A percentile compares a stretch with the other conserved stretches of the same genome.
Evolutionary conservation across 2,797 vertebrate species (phyloP).

Genomic region (Diceros bicornis): DNA sequence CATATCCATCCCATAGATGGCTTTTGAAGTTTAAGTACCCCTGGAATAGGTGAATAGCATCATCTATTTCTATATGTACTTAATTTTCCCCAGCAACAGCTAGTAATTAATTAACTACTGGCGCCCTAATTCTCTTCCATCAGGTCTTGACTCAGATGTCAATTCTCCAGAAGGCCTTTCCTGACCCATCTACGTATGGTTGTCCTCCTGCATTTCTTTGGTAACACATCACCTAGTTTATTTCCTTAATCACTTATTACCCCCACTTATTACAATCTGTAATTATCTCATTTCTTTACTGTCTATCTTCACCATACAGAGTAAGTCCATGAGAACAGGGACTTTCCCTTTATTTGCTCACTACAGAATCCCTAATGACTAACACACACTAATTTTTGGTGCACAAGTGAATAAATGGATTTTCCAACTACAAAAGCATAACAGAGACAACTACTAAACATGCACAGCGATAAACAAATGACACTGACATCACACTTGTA

Average conservation of each 20-base stretch:
- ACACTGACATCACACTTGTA: neutral
- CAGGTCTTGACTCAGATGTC: neutral
- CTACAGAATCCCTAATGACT: slow-evolving; percentile 19
- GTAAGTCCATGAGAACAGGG: neutral
- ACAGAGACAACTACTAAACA: neutral
- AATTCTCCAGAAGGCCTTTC: slow-evolving; percentile 16
- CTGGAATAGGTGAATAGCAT: neutral
- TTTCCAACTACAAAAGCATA: slow-evolving; percentile 39
- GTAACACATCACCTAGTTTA: neutral
- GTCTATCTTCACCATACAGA: neutral
- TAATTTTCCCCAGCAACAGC: slow-evolving; percentile 25
- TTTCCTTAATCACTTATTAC: neutral
- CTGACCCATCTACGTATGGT: neutral
- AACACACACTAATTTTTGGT: slow-evolving; percentile 13
- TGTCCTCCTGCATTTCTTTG: neutral
- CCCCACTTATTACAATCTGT: neutral
- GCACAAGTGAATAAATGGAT: neutral
- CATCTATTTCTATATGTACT: neutral
- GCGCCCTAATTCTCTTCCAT: slow-evolving; percentile 25
- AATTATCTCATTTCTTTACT: slow-evolving; percentile 37
- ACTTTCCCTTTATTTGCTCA: neutral
- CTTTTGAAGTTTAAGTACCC: neutral
- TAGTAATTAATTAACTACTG: slow-evolving; percentile 1
- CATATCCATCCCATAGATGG: neutral
- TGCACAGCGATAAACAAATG: neutral